Evolutionary conservation across 2,113 vertebrate genomes (phyloP).

Genomic region (Thomomys bottae): DNA sequence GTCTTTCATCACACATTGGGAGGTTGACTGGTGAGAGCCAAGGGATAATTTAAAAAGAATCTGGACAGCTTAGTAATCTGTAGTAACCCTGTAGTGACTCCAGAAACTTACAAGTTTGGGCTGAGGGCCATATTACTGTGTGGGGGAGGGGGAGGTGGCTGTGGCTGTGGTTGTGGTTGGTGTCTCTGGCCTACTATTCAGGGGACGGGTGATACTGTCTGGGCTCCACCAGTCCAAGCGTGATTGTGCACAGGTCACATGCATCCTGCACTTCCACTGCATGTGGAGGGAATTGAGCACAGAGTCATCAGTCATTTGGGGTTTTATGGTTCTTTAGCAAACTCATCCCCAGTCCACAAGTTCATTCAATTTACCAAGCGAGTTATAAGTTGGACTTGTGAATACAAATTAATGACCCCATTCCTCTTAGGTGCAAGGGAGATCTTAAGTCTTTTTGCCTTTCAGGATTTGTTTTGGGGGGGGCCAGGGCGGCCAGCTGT

Average conservation of each 20-base stretch:
- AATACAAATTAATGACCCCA: constrained; percentile 2
- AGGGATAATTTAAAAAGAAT: neutral
- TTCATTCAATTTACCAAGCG: constrained; percentile 52
- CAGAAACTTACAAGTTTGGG: neutral
- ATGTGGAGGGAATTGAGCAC: neutral
- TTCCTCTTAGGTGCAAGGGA: neutral
- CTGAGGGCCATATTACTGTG: neutral
- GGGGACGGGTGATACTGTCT: neutral
- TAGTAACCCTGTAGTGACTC: neutral
- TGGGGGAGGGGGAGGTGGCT: no score
- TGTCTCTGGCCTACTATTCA: no score
- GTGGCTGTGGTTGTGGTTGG: neutral
- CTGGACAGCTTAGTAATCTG: neutral
- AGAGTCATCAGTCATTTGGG: neutral
- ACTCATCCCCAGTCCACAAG: neutral
- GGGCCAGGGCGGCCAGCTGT: no score
- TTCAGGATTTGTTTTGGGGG: constrained; percentile 41
- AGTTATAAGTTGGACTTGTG: neutral
- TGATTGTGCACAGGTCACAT: neutral
- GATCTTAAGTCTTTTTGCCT: constrained; percentile 66
- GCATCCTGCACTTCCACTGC: neutral
- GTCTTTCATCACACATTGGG: neutral
- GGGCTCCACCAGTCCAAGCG: neutral
- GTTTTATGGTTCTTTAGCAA: neutral
- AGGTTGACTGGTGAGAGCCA: neutral